A percentile compares a stretch with the other conserved stretches of the same genome.
Evolutionary conservation across 1,140 invertebrate genomes (phyloP).

Genomic region (Pectinophora gossypiella): DNA sequence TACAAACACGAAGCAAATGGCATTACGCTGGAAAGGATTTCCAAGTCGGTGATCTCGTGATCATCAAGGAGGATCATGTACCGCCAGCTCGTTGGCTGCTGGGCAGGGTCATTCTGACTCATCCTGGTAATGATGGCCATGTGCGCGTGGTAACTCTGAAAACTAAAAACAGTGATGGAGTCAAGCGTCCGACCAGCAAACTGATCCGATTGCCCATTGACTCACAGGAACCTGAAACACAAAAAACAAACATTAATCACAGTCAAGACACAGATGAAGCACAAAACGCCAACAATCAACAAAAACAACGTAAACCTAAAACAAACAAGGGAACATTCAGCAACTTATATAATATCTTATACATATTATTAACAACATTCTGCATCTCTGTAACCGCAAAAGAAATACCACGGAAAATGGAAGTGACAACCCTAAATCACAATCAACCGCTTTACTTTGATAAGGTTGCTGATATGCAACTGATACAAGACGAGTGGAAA

Average conservation of each 20-base stretch:
- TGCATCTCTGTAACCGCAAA: no score
- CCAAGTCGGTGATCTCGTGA: constrained; percentile 20
- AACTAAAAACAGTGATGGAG: constrained; percentile 10
- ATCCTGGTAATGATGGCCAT: constrained; percentile 35
- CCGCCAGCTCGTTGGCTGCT: constrained; percentile 37
- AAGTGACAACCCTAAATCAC: constrained; percentile 1
- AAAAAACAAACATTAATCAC: no score
- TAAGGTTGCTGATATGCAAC: constrained; percentile 16
- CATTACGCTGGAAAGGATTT: neutral
- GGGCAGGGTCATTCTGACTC: constrained; percentile 28
- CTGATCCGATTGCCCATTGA: neutral
- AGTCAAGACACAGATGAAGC: no score
- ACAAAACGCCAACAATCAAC: no score
- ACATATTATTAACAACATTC: no score
- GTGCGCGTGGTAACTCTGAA: constrained; percentile 37
- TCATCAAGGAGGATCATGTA: constrained; percentile 34
- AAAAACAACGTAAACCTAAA: no score
- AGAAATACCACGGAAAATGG: neutral
- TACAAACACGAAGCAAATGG: constrained; percentile 29
- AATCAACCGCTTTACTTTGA: constrained; percentile 8
- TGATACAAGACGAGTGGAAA: constrained; percentile 25
- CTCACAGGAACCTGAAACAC: no score
- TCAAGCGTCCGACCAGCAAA: constrained; percentile 8
- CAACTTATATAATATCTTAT: no score
- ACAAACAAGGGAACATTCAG: no score